Base-by-base conservation (phyloP, 2,797 vertebrate species). In the Melanotaenia boesemani region DNA sequence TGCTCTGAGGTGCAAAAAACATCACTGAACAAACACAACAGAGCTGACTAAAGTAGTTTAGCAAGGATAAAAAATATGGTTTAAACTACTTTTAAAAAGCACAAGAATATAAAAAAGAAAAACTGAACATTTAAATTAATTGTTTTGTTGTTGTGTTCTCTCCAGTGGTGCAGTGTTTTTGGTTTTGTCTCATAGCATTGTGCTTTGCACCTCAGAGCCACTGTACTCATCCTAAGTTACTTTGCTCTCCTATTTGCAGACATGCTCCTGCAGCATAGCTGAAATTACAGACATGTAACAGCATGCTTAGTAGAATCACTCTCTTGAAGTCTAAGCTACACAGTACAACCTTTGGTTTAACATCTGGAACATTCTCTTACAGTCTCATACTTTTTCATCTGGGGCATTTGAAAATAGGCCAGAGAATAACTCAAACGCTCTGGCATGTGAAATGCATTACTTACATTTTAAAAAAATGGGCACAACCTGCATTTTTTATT, bases 281-380 rank as follows among this genome's bases (percentile, higher is more conserved):
- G 44, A 48, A 73, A 64, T 76, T 55, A 13, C 58, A 80, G 54
- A 76, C 89, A 5, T 81, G 90, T 70, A 44, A 61, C 54, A 63
- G 77, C 89, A 72, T 32, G 89, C 68, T 65, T 34, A 63, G 15
- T 65, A 64, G 48, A 30, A 34, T 24, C 9, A 30, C 20, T 36
- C 65, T 69, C 65, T 28, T 30, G 0, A 73, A 68, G 62, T 61
- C 63, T 52, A 48, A 67, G n/a, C 1, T 15, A 24, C 6, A 58
- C 24, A 63, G n/a, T 30, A 30, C 30, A 30, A 6, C 30, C 36
- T 15, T 26, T 9, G 16, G 13, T 10, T 15, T 50, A 26, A 18
- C 64, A 55, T 60, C 48, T 61, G 44, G 72, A 74, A 74, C 46
- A 74, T 61, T 62, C 36, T 60, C 26, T 67, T 55, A 58, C 16